Percentiles rank a stretch among this genome's conserved stretches.
phyloP scores from a whole-genome alignment of 2,888 invertebrate species.

The Eledone cirrhosa region DNA sequence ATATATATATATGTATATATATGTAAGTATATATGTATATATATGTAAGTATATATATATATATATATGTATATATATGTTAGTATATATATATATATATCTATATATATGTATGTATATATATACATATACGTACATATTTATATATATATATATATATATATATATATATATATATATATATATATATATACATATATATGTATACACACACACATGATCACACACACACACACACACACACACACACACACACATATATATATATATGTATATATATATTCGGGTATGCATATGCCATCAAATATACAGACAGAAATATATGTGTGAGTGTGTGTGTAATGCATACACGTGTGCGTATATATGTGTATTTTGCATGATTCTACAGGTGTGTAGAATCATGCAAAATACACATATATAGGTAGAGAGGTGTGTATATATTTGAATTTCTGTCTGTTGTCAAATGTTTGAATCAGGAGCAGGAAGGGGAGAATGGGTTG shows the following conservation, averaged over 20 bases:
- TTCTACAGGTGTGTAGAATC: too few species aligned
- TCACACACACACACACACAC: not conserved
- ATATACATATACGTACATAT: not conserved
- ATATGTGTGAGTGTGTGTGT: not conserved
- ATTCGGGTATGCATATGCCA: not conserved
- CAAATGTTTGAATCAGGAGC: too few species aligned
- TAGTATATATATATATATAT: not conserved
- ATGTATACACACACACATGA: not conserved
- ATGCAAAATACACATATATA: too few species aligned
- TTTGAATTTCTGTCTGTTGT: too few species aligned
- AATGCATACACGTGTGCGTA: not conserved
- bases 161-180: not conserved
- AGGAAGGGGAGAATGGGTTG: too few species aligned
- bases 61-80: not conserved
- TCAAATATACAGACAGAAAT: not conserved
- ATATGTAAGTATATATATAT: too few species aligned
- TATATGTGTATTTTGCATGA: conserved; percentile 1
- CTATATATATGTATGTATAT: not conserved
- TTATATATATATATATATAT: not conserved
- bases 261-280: not conserved
- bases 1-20: too few species aligned
- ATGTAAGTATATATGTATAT: too few species aligned
- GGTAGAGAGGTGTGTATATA: too few species aligned
- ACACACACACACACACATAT: not conserved
- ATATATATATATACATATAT: not conserved